Evolutionary conservation across 1,140 invertebrate species (phyloP).

Genomic region (Pteromalus puparum): DNA sequence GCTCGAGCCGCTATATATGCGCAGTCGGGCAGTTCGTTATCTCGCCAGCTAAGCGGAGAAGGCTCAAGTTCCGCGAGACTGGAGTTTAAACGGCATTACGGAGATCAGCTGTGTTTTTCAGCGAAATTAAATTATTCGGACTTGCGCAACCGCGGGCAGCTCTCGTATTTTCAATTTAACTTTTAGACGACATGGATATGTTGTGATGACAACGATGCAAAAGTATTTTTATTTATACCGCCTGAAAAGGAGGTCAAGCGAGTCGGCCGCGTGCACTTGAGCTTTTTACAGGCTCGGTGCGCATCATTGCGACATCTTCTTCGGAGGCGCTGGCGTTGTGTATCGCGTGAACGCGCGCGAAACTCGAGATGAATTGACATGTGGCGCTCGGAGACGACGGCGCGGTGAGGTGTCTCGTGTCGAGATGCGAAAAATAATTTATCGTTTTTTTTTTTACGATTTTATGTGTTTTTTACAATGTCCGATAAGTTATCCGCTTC

Average conservation of each 20-base stretch:
- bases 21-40: background rate
- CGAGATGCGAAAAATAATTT: too few species aligned
- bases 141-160: too few species aligned
- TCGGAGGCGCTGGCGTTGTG: background rate
- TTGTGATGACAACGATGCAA: too few species aligned
- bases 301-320: constrained; percentile 27
- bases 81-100: background rate
- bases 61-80: background rate
- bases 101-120: too few species aligned
- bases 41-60: background rate
- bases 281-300: background rate
- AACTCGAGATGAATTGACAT: constrained; percentile 29
- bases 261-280: background rate
- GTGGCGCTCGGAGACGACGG: background rate
- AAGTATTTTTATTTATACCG: too few species aligned
- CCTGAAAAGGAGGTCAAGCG: background rate
- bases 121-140: background rate
- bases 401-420: background rate
- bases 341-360: background rate
- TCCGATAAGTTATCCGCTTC: too few species aligned
- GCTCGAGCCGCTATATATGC: background rate
- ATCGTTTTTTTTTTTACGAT: too few species aligned
- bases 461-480: too few species aligned
- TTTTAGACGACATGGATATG: too few species aligned
- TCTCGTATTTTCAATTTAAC: too few species aligned